A percentile compares a stretch with the other conserved stretches of the same genome.
These are phyloP conservation scores for Platycnemis pennipes DNA, from an alignment of 2,888 invertebrate species.

Conservation along the genomic window DNA sequence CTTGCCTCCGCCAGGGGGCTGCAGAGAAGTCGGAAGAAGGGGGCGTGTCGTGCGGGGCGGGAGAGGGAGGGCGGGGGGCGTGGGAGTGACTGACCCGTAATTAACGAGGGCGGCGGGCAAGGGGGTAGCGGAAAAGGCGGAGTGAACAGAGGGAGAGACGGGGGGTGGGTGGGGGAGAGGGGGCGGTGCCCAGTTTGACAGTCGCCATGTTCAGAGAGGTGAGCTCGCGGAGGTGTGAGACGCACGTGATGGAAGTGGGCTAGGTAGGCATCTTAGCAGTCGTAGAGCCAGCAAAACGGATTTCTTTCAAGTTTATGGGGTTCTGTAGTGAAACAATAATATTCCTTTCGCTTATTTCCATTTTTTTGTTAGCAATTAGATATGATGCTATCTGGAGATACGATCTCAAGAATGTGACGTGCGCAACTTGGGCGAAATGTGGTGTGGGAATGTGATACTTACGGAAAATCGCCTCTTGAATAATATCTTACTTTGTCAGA, in stretches of 20 bases:
- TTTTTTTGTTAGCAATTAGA: too few relatives aligned
- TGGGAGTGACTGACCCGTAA: constrained; percentile 66
- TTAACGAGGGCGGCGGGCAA: constrained; percentile 39
- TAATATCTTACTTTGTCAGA: too few relatives aligned
- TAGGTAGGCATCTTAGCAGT: not conserved
- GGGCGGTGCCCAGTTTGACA: constrained; percentile 56
- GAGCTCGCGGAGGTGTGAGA: constrained; percentile 20
- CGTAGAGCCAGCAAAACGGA: not conserved
- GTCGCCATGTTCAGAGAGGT: constrained; percentile 60
- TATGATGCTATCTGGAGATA: too few relatives aligned
- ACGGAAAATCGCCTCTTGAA: too few relatives aligned
- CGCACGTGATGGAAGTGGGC: not conserved
- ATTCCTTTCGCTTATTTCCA: too few relatives aligned
- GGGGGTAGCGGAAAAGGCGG: constrained; percentile 44
- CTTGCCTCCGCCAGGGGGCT: constrained; percentile 16
- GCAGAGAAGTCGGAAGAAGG: constrained; percentile 16
- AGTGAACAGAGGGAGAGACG: not conserved
- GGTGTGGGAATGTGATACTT: too few relatives aligned
- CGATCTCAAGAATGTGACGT: too few relatives aligned
- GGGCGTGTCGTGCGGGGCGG: constrained; percentile 54
- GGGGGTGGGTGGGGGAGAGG: not conserved
- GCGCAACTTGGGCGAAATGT: too few relatives aligned
- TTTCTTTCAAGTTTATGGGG: too few relatives aligned
- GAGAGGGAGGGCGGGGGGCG: constrained; percentile 48
- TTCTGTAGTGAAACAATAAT: too few relatives aligned